Evolutionary conservation across 2,888 invertebrate genomes (phyloP).

Genomic region (Steinernema hermaphroditum): DNA sequence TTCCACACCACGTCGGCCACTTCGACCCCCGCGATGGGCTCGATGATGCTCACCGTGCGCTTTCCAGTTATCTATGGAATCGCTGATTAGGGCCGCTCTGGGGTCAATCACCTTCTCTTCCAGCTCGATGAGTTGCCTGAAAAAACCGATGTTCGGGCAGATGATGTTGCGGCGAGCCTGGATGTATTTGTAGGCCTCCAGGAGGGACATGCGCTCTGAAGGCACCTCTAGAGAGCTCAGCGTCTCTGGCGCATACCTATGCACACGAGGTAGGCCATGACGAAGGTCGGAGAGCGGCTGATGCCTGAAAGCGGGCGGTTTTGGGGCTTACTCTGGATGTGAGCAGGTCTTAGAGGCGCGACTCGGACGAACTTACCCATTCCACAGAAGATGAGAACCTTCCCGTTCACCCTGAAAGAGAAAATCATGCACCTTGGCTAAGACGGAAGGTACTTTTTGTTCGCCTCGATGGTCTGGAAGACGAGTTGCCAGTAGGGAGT

Average conservation of each 20-base stretch:
- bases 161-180: conserved; percentile 53
- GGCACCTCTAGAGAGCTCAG: not conserved
- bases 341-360: too few relatives aligned
- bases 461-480: conserved; percentile 40
- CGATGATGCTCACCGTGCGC: conserved; percentile 48
- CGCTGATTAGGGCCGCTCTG: not conserved
- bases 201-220: conserved; percentile 41
- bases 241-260: conserved; percentile 43
- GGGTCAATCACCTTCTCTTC: conserved; percentile 46
- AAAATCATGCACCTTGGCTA: too few relatives aligned
- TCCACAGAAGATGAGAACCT: conserved; percentile 13
- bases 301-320: conserved; percentile 44
- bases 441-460: not conserved
- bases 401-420: not conserved
- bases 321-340: conserved; percentile 5
- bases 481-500: conserved; percentile 51
- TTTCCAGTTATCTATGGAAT: not conserved
- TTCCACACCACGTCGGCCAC: conserved; percentile 62
- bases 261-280: conserved; percentile 56
- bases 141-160: conserved; percentile 61
- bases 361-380: not conserved
- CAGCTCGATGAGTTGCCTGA: conserved; percentile 57
- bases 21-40: conserved; percentile 51
- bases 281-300: conserved; percentile 56
- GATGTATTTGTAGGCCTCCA: conserved; percentile 55